Base-by-base conservation (phyloP, 2,113 vertebrate species). In the Limnothrissa miodon region DNA sequence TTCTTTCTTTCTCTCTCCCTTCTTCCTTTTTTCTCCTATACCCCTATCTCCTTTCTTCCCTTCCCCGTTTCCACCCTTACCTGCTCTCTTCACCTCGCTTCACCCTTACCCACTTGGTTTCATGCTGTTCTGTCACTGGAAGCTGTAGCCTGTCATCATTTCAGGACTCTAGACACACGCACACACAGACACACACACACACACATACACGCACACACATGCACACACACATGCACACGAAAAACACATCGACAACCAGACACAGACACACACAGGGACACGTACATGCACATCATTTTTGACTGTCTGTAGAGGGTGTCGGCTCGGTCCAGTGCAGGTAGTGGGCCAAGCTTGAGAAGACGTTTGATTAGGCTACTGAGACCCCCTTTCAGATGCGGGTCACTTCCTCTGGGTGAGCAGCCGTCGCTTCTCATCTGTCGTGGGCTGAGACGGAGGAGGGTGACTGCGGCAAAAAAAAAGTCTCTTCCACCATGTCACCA, bases 331-430 rank as follows among this genome's bases (percentile, higher is more conserved):
- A 36, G 13, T 74, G 66, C 66, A 90, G 91, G 91, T 91, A 90
- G 79, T 78, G 4, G 4, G 89, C 89, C 87, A 91, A 89, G 88
- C 90, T 89, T 86, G 90, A 91, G 85, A 86, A 79, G 85, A 83
- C 88, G 17, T 88, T 87, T 92, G 92, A 94, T 91, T 90, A 92
- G 92, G 84, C 79, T 74, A 91, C 87, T 91, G 90, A 80, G 87
- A 85, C 87, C 87, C 92, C 89, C 84, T 92, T n/a, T 93, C 93
- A 92, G 91, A 91, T 83, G 90, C 44, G 92, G 93, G 92, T 94
- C 93, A 93, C 92, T 92, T 93, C 89, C 79, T 85, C 81, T 85
- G 33, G 79, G 87, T 87, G 87, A 90, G 88, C 84, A 84, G 89
- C 82, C 84, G 78, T 82, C 79, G 51, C 84, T 74, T 82, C 78